A percentile compares a stretch with the other conserved stretches of the same genome.
Evolutionary conservation across 2,113 vertebrate genomes (phyloP).

Genomic region (Carlito syrichta): DNA sequence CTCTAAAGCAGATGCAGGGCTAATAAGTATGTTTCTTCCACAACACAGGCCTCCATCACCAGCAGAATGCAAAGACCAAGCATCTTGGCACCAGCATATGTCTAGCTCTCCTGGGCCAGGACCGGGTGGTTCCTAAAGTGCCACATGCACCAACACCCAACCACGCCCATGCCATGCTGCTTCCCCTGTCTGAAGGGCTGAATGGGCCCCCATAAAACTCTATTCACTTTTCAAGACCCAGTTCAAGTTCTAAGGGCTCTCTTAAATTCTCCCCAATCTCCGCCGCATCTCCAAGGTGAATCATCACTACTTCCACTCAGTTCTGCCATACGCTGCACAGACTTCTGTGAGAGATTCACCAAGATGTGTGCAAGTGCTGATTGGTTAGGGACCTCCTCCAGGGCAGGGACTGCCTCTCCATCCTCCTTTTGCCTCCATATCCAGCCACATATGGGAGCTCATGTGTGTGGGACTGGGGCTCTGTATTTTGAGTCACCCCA

Average conservation of each 20-base stretch:
- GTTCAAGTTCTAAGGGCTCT: background rate
- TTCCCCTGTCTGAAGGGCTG: background rate
- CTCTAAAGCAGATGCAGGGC: background rate
- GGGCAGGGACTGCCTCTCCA: background rate
- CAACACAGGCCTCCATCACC: background rate
- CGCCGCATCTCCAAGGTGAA: background rate
- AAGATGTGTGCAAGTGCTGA: background rate
- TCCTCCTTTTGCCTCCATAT: background rate
- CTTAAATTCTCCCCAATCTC: background rate
- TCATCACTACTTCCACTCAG: background rate
- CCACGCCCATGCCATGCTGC: background rate
- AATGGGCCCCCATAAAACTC: background rate
- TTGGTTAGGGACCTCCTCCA: background rate
- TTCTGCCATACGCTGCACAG: background rate
- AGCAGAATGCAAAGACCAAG: background rate
- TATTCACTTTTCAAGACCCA: background rate
- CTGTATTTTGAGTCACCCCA: background rate
- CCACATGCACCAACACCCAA: background rate
- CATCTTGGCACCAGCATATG: background rate
- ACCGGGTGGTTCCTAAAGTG: background rate
- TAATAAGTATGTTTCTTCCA: background rate
- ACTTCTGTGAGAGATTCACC: background rate
- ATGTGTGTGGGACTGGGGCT: background rate
- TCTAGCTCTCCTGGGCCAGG: background rate
- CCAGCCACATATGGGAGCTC: background rate